Conservation (phyloP, 2,797 vertebrate species). For the Remorina albescens region DNA sequence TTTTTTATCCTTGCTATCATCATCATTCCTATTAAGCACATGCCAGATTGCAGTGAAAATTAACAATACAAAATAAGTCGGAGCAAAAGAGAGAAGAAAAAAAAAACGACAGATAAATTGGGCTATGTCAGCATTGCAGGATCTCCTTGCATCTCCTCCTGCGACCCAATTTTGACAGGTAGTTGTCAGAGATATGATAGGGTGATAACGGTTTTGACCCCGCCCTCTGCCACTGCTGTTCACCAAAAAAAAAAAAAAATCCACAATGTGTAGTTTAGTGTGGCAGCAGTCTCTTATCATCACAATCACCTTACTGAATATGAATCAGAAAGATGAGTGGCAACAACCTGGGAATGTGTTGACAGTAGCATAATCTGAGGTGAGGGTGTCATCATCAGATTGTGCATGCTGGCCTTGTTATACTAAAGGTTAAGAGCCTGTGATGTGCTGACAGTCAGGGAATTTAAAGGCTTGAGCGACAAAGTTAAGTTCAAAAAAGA, state of each 20-base stretch:
- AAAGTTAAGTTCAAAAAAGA: slow-evolving; percentile 28
- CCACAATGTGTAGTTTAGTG: slow-evolving; percentile 74
- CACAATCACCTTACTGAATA: slow-evolving; percentile 70
- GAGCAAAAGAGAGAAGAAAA: slow-evolving; percentile 31
- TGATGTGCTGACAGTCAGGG: slow-evolving; percentile 68
- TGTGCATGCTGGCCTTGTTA: slow-evolving; percentile 56
- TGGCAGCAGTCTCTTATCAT: slow-evolving; percentile 78
- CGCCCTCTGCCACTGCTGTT: slow-evolving; percentile 62
- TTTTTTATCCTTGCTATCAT: slow-evolving; percentile 93
- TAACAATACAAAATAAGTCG: slow-evolving; percentile 92
- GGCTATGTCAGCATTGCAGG: slow-evolving; percentile 82
- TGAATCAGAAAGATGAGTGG: slow-evolving; percentile 74
- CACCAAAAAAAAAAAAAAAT: slow-evolving; percentile 40
- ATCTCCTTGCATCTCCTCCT: slow-evolving; percentile 71
- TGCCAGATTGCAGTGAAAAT: slow-evolving; percentile 91
- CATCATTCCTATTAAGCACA: slow-evolving; percentile 90
- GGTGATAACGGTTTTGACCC: slow-evolving; percentile 86
- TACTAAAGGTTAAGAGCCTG: slow-evolving; percentile 53
- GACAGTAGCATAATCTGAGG: slow-evolving; percentile 79
- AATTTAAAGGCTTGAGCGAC: slow-evolving; percentile 43
- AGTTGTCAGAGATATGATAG: slow-evolving; percentile 86
- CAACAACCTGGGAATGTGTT: slow-evolving; percentile 80
- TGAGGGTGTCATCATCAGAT: slow-evolving; percentile 69
- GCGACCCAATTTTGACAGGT: slow-evolving; percentile 90
- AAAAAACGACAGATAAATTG: slow-evolving; percentile 50